Evolutionary conservation across 2,888 invertebrate genomes (phyloP), one percentile per base, ranked within the genome.

Genomic region (Lottia scabra): DNA sequence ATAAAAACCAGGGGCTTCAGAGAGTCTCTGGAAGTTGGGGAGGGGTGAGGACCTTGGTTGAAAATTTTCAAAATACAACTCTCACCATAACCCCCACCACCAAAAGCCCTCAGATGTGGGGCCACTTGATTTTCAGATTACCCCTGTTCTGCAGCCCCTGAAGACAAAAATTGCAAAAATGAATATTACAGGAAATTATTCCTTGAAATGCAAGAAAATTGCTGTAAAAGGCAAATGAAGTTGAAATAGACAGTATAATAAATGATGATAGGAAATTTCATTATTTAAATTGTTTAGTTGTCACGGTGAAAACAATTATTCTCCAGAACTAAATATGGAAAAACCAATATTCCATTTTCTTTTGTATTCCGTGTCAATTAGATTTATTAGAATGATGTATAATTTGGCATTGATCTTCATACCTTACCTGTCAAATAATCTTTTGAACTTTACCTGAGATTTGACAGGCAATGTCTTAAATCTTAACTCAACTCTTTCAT

Each of bases 321-420:
- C 19, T 56, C 19, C 23, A 23, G 12, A 56, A 23, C 56, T 23
- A 56, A 56, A 56, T 56, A 23, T 56, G 19, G 56, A 56, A 56
- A 56, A 56, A 56, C 56, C 56, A 56, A 56, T 56, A 56, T 23
- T 16, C 56, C 23, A 23, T 56, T 56, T 56, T 23, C 23, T 56
- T 23, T 56, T 56, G 3, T 23, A 19, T 23, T 38, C 38, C 38
- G 13, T 10, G 19, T 56, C 56, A 56, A 56, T 56, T 56, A 56
- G 19, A 56, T 56, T 56, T 56, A 56, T 56, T 56, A 23, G 19
- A 13, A 23, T 56, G 56, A 56, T 19, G 23, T 56, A 56, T 56
- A 56, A 56, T 56, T 56, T 56, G 56, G 23, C 56, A 56, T 56
- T 56, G 56, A 56, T 56, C 56, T 56, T 56, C 56, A 56, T 56